Base-by-base conservation (phyloP, 2,888 invertebrate species). In the Augiades crinisus region DNA sequence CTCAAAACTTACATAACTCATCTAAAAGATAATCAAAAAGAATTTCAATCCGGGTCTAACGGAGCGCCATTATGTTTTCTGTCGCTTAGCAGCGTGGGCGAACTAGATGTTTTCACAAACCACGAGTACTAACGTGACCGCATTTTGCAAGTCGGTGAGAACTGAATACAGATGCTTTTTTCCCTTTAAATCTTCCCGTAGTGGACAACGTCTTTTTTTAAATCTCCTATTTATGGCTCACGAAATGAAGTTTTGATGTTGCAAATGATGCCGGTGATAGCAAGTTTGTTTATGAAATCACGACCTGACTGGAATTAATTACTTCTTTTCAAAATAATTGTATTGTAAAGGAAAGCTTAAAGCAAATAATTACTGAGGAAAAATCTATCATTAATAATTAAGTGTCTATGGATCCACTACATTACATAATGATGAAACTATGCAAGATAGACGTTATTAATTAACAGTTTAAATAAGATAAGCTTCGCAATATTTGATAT, bases 31-130 rank as follows among this genome's bases (percentile, higher is more conserved):
- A 40, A 47, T 47, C 47, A 47, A 47, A 47, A 47, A 33, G 38
- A 47, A 47, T 40, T 47, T 47, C 38, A 47, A 47, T 34, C 33
- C 30, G 22, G n/a, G 19, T 21, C 14, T 45, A 40, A 41, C 41
- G 21, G 33, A 33, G 16, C 40, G 1, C 47, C 33, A 49, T 49
- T 49, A 49, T 34, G 33, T 31, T 22, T n/a, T 16, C 61, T 60
- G 57, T 57, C 19, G 17, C 60, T 19, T 5, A 19, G 58, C 54
- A 19, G 57, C 56, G 68, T 72, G 68, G 72, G 72, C 68, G 68
- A 61, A 67, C 65, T 56, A 67, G 71, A 63, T 58, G 54, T 54
- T 63, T 61, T 58, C 47, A 47, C 61, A 61, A 44, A 43, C 49
- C n/a, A n/a, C n/a, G n/a, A n/a, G n/a, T 43, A 31, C 55, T 58